phyloP scores from a whole-genome alignment of 2,113 vertebrate genomes.

The Excalfactoria chinensis region DNA sequence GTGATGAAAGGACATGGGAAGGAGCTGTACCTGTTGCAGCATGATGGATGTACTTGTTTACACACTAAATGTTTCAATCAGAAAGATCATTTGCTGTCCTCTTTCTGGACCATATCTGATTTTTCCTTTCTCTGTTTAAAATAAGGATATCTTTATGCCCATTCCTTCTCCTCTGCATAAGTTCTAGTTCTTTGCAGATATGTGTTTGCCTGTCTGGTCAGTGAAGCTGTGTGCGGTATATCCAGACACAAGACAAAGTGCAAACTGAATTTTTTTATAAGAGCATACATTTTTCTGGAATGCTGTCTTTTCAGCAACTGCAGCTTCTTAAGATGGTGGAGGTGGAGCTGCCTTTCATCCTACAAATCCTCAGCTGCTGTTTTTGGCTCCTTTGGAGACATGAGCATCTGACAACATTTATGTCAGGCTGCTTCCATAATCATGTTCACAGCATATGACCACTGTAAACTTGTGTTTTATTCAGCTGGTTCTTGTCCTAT shows the following conservation, averaged over 20 bases:
- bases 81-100: not conserved
- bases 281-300: not conserved
- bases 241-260: accelerated
- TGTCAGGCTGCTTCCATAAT: not conserved
- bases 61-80: not conserved
- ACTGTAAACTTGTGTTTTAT: not conserved
- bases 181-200: not conserved
- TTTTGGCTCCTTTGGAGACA: not conserved
- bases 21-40: not conserved
- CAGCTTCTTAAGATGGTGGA: not conserved
- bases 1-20: not conserved
- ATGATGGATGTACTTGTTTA: not conserved
- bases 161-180: not conserved
- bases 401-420: not conserved
- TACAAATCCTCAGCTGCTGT: slow-evolving; percentile 46
- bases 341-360: not conserved
- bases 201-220: not conserved
- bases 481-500: not conserved
- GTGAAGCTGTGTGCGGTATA: not conserved
- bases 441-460: not conserved
- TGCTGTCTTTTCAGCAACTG: not conserved
- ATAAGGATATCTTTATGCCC: not conserved
- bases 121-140: not conserved
- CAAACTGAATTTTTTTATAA: not conserved
- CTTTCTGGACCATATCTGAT: accelerated